Evolutionary conservation across 2,888 invertebrate genomes (phyloP), one percentile per base, ranked within the genome.

Genomic region (Drosophila mayaguana): DNA sequence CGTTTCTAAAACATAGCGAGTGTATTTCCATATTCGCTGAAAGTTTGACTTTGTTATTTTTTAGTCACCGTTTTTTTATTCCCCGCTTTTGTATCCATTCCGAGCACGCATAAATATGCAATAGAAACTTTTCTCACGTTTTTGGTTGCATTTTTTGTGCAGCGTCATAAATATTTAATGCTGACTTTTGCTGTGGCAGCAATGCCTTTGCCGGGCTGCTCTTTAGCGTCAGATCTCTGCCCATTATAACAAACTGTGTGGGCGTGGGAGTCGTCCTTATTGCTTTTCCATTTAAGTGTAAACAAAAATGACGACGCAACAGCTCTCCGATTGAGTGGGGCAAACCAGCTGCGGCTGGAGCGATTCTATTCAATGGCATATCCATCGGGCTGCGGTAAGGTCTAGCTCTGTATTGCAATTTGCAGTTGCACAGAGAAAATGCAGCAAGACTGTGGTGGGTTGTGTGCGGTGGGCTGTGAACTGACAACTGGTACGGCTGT

Each of bases 101-200:
- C 57, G 40, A 55, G 80, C 67, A 68, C 83, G 56, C 78, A 88
- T 84, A 86, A 82, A 87, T 86, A 86, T 86, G 86, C 86, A 88
- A 89, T 88, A 82, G 75, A 88, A 89, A 88, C 88, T 89, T 82
- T 89, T 85, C 89, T 85, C 89, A 89, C 86, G 88, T 79, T 88
- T 84, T 80, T 85, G 80, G 82, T 88, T 78, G 83, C 76, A 77
- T 80, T 84, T 84, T 80, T 85, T 83, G 76, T 79, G 88, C 85
- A 79, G 48, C 75, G 74, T 81, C 80, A 85, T 89, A 87, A 87
- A 87, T 87, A 89, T 88, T 89, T 72, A 85, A 88, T 81, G 75
- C 73, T 75, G 76, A 73, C 81, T 84, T 82, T 51, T 32, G 46
- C 40, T 40, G 32, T 32, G 57, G 60, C 64, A 64, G 45, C 22